Percentiles rank a stretch among this genome's conserved stretches.
Evolutionary conservation across 2,888 invertebrate species (phyloP).

Genomic region (Syrista parreyssii): DNA sequence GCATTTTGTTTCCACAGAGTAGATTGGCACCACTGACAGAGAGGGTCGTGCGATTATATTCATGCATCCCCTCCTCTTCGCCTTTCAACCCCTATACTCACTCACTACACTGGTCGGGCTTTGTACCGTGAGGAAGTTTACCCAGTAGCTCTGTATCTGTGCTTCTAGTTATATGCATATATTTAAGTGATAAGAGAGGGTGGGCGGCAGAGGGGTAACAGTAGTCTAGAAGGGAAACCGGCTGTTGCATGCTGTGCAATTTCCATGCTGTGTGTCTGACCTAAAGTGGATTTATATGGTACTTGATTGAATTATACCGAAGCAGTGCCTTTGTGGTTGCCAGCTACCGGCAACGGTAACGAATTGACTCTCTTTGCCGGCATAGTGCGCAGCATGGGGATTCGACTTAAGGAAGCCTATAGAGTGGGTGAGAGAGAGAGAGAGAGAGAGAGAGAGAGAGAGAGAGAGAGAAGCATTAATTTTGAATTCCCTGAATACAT

Average conservation of each 20-base stretch:
- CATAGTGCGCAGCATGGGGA: background rate
- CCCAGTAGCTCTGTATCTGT: background rate
- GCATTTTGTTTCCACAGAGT: constrained; percentile 11
- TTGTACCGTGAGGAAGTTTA: background rate
- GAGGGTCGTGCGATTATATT: background rate
- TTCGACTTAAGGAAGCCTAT: background rate
- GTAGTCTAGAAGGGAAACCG: constrained; percentile 10
- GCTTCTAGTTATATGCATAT: background rate
- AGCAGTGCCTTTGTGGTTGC: background rate
- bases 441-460: no score
- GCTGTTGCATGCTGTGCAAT: constrained; percentile 26
- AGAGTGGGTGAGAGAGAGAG: background rate
- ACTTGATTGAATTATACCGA: constrained; percentile 28
- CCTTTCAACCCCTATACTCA: background rate
- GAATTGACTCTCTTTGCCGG: background rate
- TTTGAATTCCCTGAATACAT: background rate
- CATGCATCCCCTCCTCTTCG: background rate
- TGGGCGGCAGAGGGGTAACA: background rate
- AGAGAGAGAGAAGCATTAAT: background rate
- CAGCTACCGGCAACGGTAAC: background rate
- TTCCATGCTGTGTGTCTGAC: constrained; percentile 16
- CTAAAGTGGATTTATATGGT: constrained; percentile 8
- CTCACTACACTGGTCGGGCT: background rate
- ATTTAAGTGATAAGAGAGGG: background rate
- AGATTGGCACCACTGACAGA: background rate